Conservation (phyloP, 2,113 vertebrate genomes). For the Cyanistes caeruleus region DNA sequence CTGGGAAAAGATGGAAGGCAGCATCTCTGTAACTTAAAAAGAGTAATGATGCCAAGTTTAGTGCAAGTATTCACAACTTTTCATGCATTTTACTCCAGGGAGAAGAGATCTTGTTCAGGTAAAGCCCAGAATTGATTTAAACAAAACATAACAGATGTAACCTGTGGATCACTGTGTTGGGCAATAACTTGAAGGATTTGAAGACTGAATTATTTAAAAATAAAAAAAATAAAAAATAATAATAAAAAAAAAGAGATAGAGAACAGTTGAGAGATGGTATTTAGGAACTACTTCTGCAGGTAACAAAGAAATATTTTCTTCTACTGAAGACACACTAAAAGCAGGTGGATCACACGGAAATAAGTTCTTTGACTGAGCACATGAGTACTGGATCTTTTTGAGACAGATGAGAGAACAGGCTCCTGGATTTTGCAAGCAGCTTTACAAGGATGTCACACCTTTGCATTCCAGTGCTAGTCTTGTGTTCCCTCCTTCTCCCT, state of each 20-base stretch:
- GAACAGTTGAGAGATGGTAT: background rate
- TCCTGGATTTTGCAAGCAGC: background rate
- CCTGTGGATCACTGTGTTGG: background rate
- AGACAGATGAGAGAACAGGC: background rate
- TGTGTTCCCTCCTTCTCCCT: background rate
- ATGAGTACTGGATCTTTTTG: background rate
- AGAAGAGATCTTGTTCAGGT: background rate
- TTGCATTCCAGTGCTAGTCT: background rate
- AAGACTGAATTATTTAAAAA: background rate
- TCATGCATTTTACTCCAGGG: background rate
- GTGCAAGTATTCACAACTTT: background rate
- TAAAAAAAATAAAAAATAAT: too few species aligned
- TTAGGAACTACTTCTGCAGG: background rate
- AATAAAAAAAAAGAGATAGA: background rate
- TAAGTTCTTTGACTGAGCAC: background rate
- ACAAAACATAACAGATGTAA: background rate
- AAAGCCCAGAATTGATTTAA: background rate
- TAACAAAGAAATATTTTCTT: background rate
- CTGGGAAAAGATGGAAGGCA: background rate
- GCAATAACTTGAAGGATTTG: background rate
- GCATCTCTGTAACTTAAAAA: background rate
- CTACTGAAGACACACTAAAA: background rate
- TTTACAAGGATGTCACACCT: background rate
- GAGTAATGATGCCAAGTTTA: background rate
- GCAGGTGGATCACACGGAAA: background rate